Percentiles rank a stretch among this genome's conserved stretches.
Evolutionary conservation across 1,140 invertebrate genomes (phyloP).

Genomic region (Listronotus oregonensis): DNA sequence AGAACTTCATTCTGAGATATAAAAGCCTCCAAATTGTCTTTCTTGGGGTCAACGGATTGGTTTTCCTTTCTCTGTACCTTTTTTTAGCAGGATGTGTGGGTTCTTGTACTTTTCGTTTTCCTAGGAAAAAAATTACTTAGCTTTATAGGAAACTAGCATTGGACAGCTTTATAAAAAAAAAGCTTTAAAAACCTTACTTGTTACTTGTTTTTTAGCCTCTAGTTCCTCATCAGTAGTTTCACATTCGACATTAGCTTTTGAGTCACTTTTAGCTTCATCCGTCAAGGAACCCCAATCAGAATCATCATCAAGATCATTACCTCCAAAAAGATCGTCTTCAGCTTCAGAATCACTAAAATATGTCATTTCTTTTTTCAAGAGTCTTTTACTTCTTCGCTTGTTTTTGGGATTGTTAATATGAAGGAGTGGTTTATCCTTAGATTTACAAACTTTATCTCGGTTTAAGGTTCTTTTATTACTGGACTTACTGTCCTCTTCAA

Average conservation of each 20-base stretch:
- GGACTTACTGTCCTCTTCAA: neutral
- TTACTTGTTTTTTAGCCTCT: too few species aligned
- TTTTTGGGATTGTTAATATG: neutral
- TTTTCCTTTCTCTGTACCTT: constrained; percentile 16
- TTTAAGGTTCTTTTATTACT: neutral
- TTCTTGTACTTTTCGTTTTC: constrained; percentile 7
- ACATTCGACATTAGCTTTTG: neutral
- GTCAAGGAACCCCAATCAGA: constrained; percentile 24
- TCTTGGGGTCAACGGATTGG: neutral
- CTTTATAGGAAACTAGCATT: too few species aligned
- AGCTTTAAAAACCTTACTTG: too few species aligned
- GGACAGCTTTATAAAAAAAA: too few species aligned
- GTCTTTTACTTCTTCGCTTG: neutral
- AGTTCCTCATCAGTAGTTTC: too few species aligned
- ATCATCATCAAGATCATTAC: constrained; percentile 13
- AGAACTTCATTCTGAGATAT: constrained; percentile 20
- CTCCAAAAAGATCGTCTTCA: constrained; percentile 19
- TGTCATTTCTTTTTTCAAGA: neutral
- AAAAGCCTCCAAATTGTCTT: constrained; percentile 17
- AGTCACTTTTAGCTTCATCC: neutral
- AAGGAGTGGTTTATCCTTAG: too few species aligned
- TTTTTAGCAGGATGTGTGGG: constrained; percentile 3
- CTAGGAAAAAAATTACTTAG: too few species aligned
- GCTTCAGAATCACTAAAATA: constrained; percentile 19
- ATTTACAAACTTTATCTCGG: neutral